Percentiles rank a stretch among this genome's conserved stretches.
Conservation (phyloP, 2,888 invertebrate species). For the Imbricaverruca yamaguchii region DNA sequence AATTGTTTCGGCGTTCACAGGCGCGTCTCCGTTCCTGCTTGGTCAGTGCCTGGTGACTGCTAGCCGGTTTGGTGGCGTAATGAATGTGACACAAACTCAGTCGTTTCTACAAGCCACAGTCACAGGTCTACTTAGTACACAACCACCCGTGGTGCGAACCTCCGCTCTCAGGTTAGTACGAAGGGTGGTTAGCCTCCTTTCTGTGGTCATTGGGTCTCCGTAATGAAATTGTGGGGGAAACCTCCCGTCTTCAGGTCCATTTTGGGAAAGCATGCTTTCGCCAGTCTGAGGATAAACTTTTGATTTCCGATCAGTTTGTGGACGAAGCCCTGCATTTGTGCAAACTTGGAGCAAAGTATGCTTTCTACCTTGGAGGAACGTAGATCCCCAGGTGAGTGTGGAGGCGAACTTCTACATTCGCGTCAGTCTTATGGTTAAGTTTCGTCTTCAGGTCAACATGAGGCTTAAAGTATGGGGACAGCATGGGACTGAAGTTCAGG, state of each 20-base stretch:
- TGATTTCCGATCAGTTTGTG: too few relatives aligned
- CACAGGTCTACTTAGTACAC: constrained; percentile 48
- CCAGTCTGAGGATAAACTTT: too few relatives aligned
- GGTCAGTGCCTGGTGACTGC: constrained; percentile 52
- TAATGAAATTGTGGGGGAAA: not conserved
- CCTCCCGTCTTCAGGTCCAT: not conserved
- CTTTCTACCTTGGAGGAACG: too few relatives aligned
- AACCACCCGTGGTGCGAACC: constrained; percentile 48
- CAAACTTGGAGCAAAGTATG: too few relatives aligned
- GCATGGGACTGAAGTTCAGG: too few relatives aligned
- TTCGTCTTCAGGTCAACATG: too few relatives aligned
- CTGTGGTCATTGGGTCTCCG: not conserved
- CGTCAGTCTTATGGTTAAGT: too few relatives aligned
- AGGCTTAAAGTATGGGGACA: too few relatives aligned
- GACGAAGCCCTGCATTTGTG: too few relatives aligned
- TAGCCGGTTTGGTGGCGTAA: constrained; percentile 47
- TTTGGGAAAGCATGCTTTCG: too few relatives aligned
- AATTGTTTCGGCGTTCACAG: not conserved
- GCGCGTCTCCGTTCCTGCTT: constrained; percentile 47
- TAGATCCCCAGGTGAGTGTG: too few relatives aligned
- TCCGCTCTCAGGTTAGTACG: constrained; percentile 45
- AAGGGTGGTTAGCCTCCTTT: not conserved
- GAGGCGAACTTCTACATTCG: too few relatives aligned
- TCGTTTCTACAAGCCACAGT: constrained; percentile 50
- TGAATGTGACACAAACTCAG: constrained; percentile 46